Conservation (phyloP, 1,140 invertebrate species). For the Drosophila tani region DNA sequence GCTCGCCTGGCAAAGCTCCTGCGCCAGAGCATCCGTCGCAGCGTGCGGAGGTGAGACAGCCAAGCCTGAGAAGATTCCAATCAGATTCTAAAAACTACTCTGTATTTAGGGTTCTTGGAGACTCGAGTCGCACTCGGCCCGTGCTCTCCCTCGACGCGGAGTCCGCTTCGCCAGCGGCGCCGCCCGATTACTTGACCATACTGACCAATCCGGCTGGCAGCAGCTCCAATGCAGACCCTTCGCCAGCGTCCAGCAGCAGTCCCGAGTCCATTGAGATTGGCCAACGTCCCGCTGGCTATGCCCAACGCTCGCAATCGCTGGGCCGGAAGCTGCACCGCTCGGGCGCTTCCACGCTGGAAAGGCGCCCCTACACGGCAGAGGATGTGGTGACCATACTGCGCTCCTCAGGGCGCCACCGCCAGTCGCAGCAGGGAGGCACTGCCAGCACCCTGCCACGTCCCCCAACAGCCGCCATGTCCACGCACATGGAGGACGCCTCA, state of each 20-base stretch:
- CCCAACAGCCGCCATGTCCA: slow-evolving; percentile 64
- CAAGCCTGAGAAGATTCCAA: background rate
- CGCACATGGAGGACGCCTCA: slow-evolving; percentile 68
- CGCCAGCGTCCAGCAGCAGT: slow-evolving; percentile 86
- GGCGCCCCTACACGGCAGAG: slow-evolving; percentile 85
- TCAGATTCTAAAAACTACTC: too few relatives aligned
- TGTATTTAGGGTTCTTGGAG: slow-evolving; percentile 67
- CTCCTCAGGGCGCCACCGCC: slow-evolving; percentile 78
- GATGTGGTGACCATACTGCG: slow-evolving; percentile 87
- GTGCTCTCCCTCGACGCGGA: slow-evolving; percentile 69
- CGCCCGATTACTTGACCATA: slow-evolving; percentile 85
- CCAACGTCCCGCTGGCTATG: slow-evolving; percentile 51
- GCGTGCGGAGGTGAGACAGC: slow-evolving; percentile 88
- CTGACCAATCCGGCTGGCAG: slow-evolving; percentile 84
- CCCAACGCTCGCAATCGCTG: slow-evolving; percentile 68
- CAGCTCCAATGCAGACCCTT: slow-evolving; percentile 16
- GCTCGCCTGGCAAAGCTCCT: slow-evolving; percentile 92
- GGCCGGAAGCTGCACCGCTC: slow-evolving; percentile 62
- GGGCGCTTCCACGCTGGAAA: slow-evolving; percentile 32
- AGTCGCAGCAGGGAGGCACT: slow-evolving; percentile 23
- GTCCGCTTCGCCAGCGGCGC: slow-evolving; percentile 55
- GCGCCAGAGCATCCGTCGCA: slow-evolving; percentile 91
- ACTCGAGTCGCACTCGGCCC: slow-evolving; percentile 68
- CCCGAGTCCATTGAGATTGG: slow-evolving; percentile 67
- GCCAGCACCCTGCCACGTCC: slow-evolving; percentile 61